phyloP scores from a whole-genome alignment of 23 tunicate species.

The Aplidium turbinatum region DNA sequence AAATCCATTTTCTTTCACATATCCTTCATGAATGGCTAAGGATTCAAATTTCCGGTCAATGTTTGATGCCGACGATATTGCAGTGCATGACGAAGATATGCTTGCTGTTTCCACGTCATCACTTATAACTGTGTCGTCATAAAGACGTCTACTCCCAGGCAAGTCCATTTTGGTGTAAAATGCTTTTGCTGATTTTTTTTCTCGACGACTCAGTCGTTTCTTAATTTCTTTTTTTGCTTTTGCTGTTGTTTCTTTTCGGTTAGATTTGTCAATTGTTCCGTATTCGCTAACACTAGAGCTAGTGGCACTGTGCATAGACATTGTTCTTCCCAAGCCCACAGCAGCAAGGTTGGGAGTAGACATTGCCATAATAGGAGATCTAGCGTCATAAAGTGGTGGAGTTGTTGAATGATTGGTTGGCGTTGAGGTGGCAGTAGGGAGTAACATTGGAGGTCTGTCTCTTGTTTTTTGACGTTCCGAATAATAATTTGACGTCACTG shows the following conservation, averaged over 20 bases:
- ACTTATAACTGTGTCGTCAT: constrained; percentile 44
- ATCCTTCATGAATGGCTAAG: no score
- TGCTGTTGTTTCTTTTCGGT: neutral
- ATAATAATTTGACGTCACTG: no score
- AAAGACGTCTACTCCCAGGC: constrained; percentile 17
- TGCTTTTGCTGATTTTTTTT: constrained; percentile 1
- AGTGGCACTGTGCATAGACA: neutral
- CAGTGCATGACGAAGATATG: neutral
- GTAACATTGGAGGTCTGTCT: no score
- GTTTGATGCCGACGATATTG: no score
- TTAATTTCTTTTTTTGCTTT: constrained; percentile 32
- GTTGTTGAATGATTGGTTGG: neutral
- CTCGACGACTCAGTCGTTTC: constrained; percentile 25
- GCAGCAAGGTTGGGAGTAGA: constrained; percentile 45
- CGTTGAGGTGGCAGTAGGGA: no score
- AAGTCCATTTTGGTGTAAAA: neutral
- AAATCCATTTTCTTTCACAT: no score
- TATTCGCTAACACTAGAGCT: neutral
- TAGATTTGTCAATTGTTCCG: neutral
- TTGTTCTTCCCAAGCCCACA: neutral
- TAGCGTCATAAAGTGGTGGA: neutral
- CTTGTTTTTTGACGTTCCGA: no score
- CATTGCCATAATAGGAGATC: constrained; percentile 16
- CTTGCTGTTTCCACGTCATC: constrained; percentile 14
- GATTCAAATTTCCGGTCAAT: no score